Percentiles rank a stretch among this genome's conserved stretches.
Conservation (phyloP, 2,797 vertebrate genomes). For the Sebastes trivittatus region DNA sequence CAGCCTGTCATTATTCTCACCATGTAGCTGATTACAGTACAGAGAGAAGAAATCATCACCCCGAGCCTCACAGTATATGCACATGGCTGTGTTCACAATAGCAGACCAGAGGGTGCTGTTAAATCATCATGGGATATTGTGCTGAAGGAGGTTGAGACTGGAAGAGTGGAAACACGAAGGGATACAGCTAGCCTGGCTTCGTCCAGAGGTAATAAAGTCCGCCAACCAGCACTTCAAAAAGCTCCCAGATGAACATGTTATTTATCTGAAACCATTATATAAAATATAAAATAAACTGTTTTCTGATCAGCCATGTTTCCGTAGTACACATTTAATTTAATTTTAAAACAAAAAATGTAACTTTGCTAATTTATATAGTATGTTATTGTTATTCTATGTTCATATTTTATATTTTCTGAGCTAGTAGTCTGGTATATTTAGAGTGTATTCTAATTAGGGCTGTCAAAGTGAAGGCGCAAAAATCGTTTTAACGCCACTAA, state of each 20-base stretch:
- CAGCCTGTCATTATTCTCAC: conserved; percentile 10
- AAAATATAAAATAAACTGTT: neutral
- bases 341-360: no score
- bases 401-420: no score
- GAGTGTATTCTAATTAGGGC: no score
- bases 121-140: neutral
- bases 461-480: no score
- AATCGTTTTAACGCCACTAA: no score
- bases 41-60: neutral
- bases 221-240: neutral
- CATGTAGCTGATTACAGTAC: neutral
- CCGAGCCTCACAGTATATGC: neutral
- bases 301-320: no score
- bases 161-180: neutral
- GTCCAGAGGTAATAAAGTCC: neutral
- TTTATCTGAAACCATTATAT: neutral
- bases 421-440: no score
- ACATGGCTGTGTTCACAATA: neutral
- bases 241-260: neutral
- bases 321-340: fast-evolving
- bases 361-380: no score
- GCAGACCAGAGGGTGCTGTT: neutral
- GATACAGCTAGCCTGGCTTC: neutral
- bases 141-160: neutral
- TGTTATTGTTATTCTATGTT: no score